A percentile compares a stretch with the other conserved stretches of the same genome.
Conservation (phyloP, 2,888 invertebrate species). For the Agrotis exclamationis region DNA sequence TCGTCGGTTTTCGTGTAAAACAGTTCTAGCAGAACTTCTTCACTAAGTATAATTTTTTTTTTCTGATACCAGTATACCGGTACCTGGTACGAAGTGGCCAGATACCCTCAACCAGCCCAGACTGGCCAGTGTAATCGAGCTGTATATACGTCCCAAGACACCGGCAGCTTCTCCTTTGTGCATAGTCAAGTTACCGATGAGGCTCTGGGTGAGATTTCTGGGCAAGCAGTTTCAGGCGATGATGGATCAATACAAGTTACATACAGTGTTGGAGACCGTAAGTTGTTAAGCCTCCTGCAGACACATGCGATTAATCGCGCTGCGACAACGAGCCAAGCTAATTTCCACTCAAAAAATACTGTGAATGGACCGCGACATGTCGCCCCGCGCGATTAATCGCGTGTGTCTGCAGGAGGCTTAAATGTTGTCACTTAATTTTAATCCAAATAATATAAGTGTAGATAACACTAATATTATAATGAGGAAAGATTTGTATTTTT, state of each 20-base stretch:
- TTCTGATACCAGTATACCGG: conserved; percentile 24
- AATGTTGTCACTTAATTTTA: background rate
- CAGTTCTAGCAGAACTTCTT: background rate
- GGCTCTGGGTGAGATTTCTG: conserved; percentile 15
- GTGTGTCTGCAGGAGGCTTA: too few species aligned
- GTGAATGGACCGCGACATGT: too few species aligned
- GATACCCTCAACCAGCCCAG: conserved; percentile 34
- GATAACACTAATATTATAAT: too few species aligned
- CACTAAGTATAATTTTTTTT: background rate
- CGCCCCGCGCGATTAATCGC: too few species aligned
- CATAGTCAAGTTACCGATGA: conserved; percentile 31
- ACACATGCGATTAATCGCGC: too few species aligned
- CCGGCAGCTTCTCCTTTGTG: background rate
- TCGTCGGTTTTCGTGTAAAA: background rate
- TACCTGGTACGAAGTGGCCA: conserved; percentile 35
- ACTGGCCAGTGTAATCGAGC: conserved; percentile 38
- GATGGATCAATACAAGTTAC: conserved; percentile 23
- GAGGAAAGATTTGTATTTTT: too few species aligned
- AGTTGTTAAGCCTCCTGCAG: too few species aligned
- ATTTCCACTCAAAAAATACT: too few species aligned
- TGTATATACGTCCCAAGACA: background rate
- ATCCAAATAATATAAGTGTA: too few species aligned
- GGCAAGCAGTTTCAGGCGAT: conserved; percentile 9
- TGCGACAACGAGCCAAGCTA: too few species aligned
- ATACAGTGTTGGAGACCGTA: conserved; percentile 22